A percentile compares a stretch with the other conserved stretches of the same genome.
Evolutionary conservation across 2,113 vertebrate species (phyloP).

Genomic region (Psittacara wagleri): DNA sequence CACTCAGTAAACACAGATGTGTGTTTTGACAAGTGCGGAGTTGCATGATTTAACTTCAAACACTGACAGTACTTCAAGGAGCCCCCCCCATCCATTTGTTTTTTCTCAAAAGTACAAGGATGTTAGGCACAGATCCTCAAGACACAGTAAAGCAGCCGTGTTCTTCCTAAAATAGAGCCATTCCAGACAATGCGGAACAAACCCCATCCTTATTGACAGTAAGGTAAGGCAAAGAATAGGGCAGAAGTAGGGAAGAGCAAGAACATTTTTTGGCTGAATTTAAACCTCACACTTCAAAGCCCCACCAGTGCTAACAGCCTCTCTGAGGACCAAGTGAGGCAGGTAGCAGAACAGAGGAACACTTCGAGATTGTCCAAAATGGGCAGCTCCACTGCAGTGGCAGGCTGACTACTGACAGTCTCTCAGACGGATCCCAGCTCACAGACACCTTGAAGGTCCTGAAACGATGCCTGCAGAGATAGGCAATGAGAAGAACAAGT

Average conservation of each 20-base stretch:
- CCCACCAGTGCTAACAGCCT: neutral
- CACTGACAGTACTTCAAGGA: neutral
- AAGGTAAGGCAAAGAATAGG: neutral
- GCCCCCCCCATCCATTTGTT: accelerated
- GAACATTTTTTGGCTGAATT: neutral
- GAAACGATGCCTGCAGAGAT: neutral
- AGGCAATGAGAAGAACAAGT: neutral
- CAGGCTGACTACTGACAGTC: neutral
- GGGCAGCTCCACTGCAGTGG: neutral
- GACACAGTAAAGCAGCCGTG: neutral
- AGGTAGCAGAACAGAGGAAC: neutral
- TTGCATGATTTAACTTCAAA: neutral
- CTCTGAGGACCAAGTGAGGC: neutral
- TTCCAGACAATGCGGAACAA: neutral
- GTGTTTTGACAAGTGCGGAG: slow-evolving; percentile 3
- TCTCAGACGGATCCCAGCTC: neutral
- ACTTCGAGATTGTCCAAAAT: neutral
- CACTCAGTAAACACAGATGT: neutral
- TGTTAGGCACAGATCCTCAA: neutral
- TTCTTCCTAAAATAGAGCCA: neutral
- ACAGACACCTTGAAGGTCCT: neutral
- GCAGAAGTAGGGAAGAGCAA: neutral
- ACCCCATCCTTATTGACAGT: neutral
- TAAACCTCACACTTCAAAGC: neutral
- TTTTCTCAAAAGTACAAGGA: neutral